Conservation (phyloP, 2,113 vertebrate species). For the Anoura caudifer region DNA sequence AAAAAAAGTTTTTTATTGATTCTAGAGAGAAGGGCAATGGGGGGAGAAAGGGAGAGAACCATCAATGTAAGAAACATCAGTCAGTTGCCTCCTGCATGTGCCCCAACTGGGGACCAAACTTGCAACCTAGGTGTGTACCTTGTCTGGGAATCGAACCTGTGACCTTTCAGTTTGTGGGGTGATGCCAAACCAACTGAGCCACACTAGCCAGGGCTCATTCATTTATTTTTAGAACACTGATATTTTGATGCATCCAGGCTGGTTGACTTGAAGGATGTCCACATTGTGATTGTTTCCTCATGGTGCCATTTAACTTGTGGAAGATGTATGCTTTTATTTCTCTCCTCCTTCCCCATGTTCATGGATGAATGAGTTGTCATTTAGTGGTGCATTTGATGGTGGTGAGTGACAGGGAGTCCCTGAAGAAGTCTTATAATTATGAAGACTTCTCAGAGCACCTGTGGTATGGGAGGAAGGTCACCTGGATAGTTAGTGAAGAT, state of each 20-base stretch:
- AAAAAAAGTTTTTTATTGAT: no score
- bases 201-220: no score
- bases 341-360: not conserved
- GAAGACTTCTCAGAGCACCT: not conserved
- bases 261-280: not conserved
- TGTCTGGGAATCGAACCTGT: no score
- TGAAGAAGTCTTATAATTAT: not conserved
- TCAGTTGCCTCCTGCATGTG: no score
- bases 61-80: no score
- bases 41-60: no score
- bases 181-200: no score
- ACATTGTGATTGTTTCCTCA: not conserved
- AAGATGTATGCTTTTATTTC: not conserved
- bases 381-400: not conserved
- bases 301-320: not conserved
- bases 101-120: no score
- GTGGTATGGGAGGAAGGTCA: no score
- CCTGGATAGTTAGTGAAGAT: not conserved
- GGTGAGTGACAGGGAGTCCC: not conserved
- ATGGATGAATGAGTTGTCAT: not conserved
- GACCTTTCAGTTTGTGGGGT: no score
- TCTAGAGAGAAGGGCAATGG: no score
- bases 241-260: not conserved
- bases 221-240: not conserved
- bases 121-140: no score